phyloP scores from a whole-genome alignment of 1,140 invertebrate species.

The Diabrotica undecimpunctata region DNA sequence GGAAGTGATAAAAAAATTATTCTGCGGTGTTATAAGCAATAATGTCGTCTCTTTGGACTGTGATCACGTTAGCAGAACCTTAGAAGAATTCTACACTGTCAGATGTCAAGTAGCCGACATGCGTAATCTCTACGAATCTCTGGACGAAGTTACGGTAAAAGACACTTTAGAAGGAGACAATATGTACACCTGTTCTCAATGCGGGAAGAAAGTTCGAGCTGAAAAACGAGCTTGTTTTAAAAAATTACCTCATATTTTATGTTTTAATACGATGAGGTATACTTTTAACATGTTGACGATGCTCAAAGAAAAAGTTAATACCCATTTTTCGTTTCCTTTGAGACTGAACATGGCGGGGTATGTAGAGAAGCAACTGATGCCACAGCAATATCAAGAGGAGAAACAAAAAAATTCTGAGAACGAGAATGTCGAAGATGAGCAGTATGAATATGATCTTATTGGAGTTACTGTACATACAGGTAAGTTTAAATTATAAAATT shows the following conservation, averaged over 20 bases:
- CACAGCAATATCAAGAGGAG: slow-evolving; percentile 73
- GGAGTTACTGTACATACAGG: slow-evolving; percentile 94
- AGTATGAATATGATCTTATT: slow-evolving; percentile 85
- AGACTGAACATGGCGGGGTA: slow-evolving; percentile 91
- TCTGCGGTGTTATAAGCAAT: slow-evolving; percentile 90
- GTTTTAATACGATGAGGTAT: slow-evolving; percentile 97
- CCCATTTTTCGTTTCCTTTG: slow-evolving; percentile 95
- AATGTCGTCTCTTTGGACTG: slow-evolving; percentile 94
- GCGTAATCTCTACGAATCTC: slow-evolving; percentile 90
- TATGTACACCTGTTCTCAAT: slow-evolving; percentile 96
- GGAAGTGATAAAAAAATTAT: slow-evolving; percentile 84
- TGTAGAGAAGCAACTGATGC: slow-evolving; percentile 90
- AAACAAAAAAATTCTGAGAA: slow-evolving; percentile 51
- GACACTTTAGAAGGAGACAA: slow-evolving; percentile 95
- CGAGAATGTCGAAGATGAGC: slow-evolving; percentile 55
- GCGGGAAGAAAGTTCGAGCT: slow-evolving; percentile 89
- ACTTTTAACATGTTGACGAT: slow-evolving; percentile 97
- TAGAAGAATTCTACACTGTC: slow-evolving; percentile 95
- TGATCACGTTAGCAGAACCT: slow-evolving; percentile 86
- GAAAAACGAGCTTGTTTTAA: slow-evolving; percentile 95
- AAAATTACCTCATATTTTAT: slow-evolving; percentile 86
- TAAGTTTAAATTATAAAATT: slow-evolving; percentile 40
- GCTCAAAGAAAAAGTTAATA: slow-evolving; percentile 96
- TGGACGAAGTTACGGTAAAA: slow-evolving; percentile 94
- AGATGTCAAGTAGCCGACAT: slow-evolving; percentile 88